Conservation (phyloP, 2,888 invertebrate species). For the Lycocerus yunnanus region DNA sequence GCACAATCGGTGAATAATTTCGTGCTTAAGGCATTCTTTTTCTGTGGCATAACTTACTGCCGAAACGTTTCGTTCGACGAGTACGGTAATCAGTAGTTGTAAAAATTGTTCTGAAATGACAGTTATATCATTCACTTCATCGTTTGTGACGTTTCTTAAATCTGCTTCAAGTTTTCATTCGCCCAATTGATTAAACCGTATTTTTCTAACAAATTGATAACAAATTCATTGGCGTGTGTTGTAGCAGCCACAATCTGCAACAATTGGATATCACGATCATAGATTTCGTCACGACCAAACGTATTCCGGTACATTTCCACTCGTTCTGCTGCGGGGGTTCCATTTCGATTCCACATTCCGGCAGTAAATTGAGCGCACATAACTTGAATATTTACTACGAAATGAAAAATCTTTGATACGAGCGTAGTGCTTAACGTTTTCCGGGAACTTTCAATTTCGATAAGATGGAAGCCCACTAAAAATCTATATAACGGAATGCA, state of each 20-base stretch:
- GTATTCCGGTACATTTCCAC: slow-evolving; percentile 96
- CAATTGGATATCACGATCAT: slow-evolving; percentile 87
- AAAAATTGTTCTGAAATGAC: too few relatives aligned
- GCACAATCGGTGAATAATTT: slow-evolving; percentile 94
- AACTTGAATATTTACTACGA: slow-evolving; percentile 83
- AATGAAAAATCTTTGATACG: slow-evolving; percentile 84
- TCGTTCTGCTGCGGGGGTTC: slow-evolving; percentile 94
- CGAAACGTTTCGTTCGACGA: too few relatives aligned
- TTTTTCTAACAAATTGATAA: slow-evolving; percentile 91
- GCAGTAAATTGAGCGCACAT: slow-evolving; percentile 90
- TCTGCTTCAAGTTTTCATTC: slow-evolving; percentile 67
- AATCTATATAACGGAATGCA: slow-evolving; percentile 93
- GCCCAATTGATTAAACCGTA: slow-evolving; percentile 88
- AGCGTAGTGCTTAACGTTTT: slow-evolving; percentile 74
- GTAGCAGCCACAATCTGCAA: slow-evolving; percentile 87
- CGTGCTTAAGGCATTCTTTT: slow-evolving; percentile 87
- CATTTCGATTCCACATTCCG: slow-evolving; percentile 98
- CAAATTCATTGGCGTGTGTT: slow-evolving; percentile 88
- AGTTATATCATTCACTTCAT: slow-evolving; percentile 85
- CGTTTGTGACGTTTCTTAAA: slow-evolving; percentile 72
- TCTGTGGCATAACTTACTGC: too few relatives aligned
- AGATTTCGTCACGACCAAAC: slow-evolving; percentile 92
- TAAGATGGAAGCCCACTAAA: slow-evolving; percentile 85
- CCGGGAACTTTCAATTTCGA: slow-evolving; percentile 71
- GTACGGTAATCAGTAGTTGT: too few relatives aligned